Evolutionary conservation across 2,797 vertebrate species (phyloP).

Genomic region (Urophycis tenuis): DNA sequence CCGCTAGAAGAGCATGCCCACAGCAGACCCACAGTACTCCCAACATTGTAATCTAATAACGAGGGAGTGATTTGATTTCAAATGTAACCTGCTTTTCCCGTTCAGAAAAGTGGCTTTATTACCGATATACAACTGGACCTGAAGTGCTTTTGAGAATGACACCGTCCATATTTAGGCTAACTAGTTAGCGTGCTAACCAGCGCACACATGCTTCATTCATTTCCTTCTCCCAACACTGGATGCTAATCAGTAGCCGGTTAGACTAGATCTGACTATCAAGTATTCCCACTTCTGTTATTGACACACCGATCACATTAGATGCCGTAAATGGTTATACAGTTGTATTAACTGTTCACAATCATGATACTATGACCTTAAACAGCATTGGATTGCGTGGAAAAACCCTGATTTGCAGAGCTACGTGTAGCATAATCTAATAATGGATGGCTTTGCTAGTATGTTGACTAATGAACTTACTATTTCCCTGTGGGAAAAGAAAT

Average conservation of each 20-base stretch:
- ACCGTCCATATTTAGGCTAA: slow-evolving; percentile 18
- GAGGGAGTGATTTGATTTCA: background rate
- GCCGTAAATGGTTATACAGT: background rate
- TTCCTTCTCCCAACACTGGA: slow-evolving; percentile 26
- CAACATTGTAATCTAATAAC: background rate
- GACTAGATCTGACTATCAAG: slow-evolving; percentile 23
- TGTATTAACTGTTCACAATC: background rate
- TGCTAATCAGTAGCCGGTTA: slow-evolving; percentile 44
- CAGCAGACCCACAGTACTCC: slow-evolving; percentile 6
- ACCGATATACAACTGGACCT: background rate
- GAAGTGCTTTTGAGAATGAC: background rate
- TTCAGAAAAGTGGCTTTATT: background rate
- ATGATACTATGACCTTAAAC: too few species aligned
- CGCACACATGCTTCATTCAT: slow-evolving; percentile 66
- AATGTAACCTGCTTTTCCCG: background rate
- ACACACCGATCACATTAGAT: background rate
- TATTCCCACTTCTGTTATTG: background rate
- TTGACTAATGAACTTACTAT: too few species aligned
- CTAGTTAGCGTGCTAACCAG: slow-evolving; percentile 46
- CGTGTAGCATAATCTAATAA: too few species aligned
- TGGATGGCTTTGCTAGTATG: too few species aligned
- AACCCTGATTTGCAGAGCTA: too few species aligned
- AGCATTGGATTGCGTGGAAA: too few species aligned
- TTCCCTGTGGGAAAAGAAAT: too few species aligned
- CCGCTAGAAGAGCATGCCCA: slow-evolving; percentile 54